These are phyloP conservation scores for Gymnodraco acuticeps DNA, from an alignment of 2,797 vertebrate species.

Conservation along the genomic window DNA sequence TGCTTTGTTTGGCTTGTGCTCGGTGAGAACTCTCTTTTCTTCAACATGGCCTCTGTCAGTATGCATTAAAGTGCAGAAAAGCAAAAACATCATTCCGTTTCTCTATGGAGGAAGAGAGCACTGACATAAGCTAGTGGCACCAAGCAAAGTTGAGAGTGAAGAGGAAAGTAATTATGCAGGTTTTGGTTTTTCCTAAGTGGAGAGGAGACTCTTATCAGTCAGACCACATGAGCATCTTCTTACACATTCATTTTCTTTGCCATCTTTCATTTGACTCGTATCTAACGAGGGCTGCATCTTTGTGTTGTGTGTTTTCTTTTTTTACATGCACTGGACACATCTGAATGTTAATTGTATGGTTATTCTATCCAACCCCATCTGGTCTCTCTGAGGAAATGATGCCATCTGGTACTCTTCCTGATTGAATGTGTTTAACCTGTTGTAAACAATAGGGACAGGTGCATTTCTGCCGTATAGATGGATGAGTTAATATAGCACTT, in stretches of 20 bases:
- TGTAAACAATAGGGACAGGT: neutral
- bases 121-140: neutral
- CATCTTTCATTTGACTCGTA: constrained; percentile 39
- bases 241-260: constrained; percentile 29
- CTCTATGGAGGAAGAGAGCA: too few relatives aligned
- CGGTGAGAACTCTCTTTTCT: too few relatives aligned
- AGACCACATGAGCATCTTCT: constrained; percentile 36
- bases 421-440: constrained; percentile 9
- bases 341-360: constrained; percentile 12
- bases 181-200: constrained; percentile 13
- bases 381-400: constrained; percentile 10
- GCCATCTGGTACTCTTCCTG: constrained; percentile 6
- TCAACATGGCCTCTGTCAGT: too few relatives aligned
- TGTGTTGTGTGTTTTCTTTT: neutral
- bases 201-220: constrained; percentile 37
- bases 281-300: neutral
- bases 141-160: constrained; percentile 1
- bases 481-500: too few relatives aligned
- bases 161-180: constrained; percentile 25
- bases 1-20: too few relatives aligned
- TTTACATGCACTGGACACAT: neutral
- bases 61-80: too few relatives aligned
- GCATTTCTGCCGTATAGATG: neutral
- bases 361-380: neutral
- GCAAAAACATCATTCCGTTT: neutral